Percentiles rank a stretch among this genome's conserved stretches.
These are phyloP conservation scores for Picus viridis DNA, from an alignment of 2,797 vertebrate genomes.

Conservation along the genomic window DNA sequence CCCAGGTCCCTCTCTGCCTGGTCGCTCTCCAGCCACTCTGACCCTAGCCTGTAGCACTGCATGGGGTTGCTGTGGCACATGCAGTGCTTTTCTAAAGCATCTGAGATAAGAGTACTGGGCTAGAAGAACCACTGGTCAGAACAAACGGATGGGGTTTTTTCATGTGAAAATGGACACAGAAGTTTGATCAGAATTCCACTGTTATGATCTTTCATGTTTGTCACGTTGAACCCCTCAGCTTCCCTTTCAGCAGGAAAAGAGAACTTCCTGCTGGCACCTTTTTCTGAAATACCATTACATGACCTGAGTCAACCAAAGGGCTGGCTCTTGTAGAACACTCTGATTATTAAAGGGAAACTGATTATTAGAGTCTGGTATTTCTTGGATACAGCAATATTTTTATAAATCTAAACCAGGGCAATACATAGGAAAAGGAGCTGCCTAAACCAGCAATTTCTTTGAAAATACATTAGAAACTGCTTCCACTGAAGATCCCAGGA, in stretches of 20 bases:
- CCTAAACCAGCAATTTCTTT: neutral
- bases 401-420: neutral
- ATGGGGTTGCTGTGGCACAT: no score
- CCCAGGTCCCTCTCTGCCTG: no score
- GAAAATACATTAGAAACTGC: neutral
- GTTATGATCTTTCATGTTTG: neutral
- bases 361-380: neutral
- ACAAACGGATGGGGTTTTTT: neutral
- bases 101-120: neutral
- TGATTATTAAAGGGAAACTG: neutral
- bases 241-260: constrained; percentile 43
- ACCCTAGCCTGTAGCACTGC: no score
- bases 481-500: neutral
- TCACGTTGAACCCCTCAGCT: neutral
- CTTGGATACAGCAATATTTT: neutral
- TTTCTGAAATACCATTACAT: neutral
- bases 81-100: neutral
- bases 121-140: neutral
- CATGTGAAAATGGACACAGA: neutral
- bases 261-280: constrained; percentile 23
- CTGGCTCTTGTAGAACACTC: neutral
- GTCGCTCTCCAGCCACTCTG: no score
- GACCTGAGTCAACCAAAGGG: neutral
- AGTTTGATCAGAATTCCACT: neutral
- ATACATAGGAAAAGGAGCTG: neutral